Evolutionary conservation across 2,113 vertebrate genomes (phyloP).

Genomic region (Myodes glareolus): DNA sequence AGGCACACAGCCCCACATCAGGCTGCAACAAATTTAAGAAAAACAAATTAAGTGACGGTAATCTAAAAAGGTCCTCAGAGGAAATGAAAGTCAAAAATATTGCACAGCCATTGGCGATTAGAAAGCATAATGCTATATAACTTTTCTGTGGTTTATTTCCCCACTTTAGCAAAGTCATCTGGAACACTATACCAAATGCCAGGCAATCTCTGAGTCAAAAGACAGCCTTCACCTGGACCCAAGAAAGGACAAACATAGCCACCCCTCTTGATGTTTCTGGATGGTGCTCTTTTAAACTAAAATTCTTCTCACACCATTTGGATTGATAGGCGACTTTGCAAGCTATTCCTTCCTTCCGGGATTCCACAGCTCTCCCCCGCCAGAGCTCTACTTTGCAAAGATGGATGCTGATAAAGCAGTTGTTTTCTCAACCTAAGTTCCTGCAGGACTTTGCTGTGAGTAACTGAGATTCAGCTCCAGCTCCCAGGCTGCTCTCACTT

Average conservation of each 20-base stretch:
- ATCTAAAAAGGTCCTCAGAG: slow-evolving; percentile 44
- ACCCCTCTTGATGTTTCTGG: slow-evolving; percentile 65
- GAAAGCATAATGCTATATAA: slow-evolving; percentile 67
- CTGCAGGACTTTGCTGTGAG: not conserved
- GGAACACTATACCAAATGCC: slow-evolving; percentile 56
- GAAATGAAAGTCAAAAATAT: slow-evolving; percentile 71
- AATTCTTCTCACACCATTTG: slow-evolving; percentile 37
- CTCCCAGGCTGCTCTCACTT: not conserved
- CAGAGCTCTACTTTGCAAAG: not conserved
- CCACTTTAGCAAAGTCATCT: slow-evolving; percentile 63
- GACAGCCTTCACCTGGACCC: slow-evolving; percentile 36
- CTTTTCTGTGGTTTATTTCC: slow-evolving; percentile 69
- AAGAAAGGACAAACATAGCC: slow-evolving; percentile 65
- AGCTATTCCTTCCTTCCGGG: not conserved
- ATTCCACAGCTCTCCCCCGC: not conserved
- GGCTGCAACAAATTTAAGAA: slow-evolving; percentile 4
- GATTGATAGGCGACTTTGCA: not conserved
- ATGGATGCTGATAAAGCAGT: not conserved
- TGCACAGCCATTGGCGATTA: slow-evolving; percentile 43
- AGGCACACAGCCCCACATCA: not conserved
- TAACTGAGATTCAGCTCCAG: not conserved
- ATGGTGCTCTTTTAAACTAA: slow-evolving; percentile 47
- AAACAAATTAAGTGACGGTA: slow-evolving; percentile 29
- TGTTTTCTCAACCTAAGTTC: not conserved
- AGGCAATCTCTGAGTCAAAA: slow-evolving; percentile 69